These are phyloP conservation scores for Carabus problematicus DNA, from an alignment of 2,888 invertebrate genomes.

Conservation along the genomic window DNA sequence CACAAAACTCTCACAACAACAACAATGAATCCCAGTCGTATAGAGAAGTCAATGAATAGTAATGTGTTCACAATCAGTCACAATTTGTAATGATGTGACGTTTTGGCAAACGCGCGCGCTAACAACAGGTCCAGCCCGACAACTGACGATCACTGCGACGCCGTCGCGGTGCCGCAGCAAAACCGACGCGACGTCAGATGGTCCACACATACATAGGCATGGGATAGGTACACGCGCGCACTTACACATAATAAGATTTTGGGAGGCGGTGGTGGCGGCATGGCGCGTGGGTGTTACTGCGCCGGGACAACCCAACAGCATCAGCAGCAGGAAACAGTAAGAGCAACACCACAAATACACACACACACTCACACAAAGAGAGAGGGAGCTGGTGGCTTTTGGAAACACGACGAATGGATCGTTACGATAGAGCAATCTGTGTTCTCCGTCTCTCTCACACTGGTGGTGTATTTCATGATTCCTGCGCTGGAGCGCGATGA, in stretches of 20 bases:
- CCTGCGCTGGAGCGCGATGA: conserved; percentile 38
- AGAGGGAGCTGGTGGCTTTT: too few species aligned
- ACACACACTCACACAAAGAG: neutral
- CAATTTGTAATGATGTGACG: neutral
- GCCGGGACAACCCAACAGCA: neutral
- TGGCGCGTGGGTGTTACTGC: neutral
- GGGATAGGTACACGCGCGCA: neutral
- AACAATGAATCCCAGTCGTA: neutral
- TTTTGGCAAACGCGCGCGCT: neutral
- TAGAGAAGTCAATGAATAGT: conserved; percentile 20
- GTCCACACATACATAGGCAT: neutral
- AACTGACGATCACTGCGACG: conserved; percentile 51
- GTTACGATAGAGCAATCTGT: conserved; percentile 22
- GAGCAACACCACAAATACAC: neutral
- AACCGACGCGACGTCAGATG: conserved; percentile 20
- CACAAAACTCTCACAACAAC: conserved; percentile 7
- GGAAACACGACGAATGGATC: conserved; percentile 14
- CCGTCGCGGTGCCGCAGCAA: conserved; percentile 46
- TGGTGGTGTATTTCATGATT: conserved; percentile 19
- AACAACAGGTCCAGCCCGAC: conserved; percentile 51
- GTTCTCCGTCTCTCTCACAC: neutral
- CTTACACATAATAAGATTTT: neutral
- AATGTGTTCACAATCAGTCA: neutral
- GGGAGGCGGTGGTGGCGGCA: neutral
- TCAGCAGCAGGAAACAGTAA: conserved; percentile 1